phyloP scores from a whole-genome alignment of 2,888 invertebrate species.

The Epistrophe grossulariae region DNA sequence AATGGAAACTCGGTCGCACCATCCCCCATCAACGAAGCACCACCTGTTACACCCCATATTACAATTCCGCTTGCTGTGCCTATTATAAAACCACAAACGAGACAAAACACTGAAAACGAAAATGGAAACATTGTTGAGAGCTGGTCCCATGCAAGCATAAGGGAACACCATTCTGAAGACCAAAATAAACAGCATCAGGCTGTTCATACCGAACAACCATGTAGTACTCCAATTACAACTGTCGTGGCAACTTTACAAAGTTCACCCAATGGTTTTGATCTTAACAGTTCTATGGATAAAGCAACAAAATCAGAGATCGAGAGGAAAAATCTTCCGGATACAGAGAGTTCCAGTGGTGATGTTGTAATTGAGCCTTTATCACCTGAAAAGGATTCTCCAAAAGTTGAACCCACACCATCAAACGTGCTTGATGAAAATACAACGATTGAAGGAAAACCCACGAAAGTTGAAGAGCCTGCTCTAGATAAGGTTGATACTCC shows the following conservation, averaged over 20 bases:
- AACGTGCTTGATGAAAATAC: conserved; percentile 81
- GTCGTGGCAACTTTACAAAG: conserved; percentile 73
- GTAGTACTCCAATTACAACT: conserved; percentile 76
- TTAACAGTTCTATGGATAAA: conserved; percentile 68
- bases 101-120: conserved; percentile 6
- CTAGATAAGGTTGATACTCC: conserved; percentile 74
- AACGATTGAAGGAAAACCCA: conserved; percentile 65
- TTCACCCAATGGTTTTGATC: conserved; percentile 72
- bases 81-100: conserved; percentile 36
- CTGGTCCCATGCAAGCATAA: conserved; percentile 21
- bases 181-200: not conserved
- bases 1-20: conserved; percentile 51
- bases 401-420: conserved; percentile 77
- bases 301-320: conserved; percentile 48
- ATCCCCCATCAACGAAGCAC: conserved; percentile 51
- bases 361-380: conserved; percentile 30
- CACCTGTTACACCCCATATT: conserved; percentile 58
- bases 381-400: conserved; percentile 39
- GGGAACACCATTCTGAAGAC: not conserved
- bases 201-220: conserved; percentile 24
- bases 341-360: conserved; percentile 47
- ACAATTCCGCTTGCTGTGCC: conserved; percentile 1
- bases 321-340: not conserved
- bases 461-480: conserved; percentile 78
- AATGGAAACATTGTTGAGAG: conserved; percentile 28